Evolutionary conservation across 2,797 vertebrate species (phyloP), one percentile per base, ranked within the genome.

Genomic region (Eremophila alpestris): DNA sequence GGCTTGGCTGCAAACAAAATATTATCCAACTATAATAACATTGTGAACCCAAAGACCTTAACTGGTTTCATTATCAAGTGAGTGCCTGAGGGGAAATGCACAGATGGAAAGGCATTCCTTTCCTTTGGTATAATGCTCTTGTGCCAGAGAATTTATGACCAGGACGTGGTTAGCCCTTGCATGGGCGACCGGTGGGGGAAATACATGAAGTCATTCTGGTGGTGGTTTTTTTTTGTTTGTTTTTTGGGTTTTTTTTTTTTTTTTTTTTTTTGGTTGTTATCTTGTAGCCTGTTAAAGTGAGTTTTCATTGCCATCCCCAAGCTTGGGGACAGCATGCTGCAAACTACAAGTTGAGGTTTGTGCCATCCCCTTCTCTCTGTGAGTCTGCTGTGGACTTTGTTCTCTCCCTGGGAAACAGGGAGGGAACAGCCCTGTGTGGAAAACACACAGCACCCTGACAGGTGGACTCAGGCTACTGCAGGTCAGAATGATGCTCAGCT

Each of bases 31-130:
- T 93, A 34, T 96, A 97, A 97, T 95, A 97, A 95, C 77, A 48
- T 80, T 90, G 94, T 96, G 95, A 97, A 97, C 95, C 91, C 93
- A 64, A 96, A 95, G 96, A 96, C 95, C 94, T 93, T 88, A 96
- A 96, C 96, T 94, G 96, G 95, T 97, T 97, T 97, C 96, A 94
- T 97, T 96, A 95, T 96, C 96, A 97, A 96, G 93, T 93, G 85
- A 94, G 60, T 0, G 93, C 96, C 96, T 84, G 92, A 94, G 95
- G 96, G 93, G 77, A 93, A 95, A 94, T 70, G 74, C 74, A 94
- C 95, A 95, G 94, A 97, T 95, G 96, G 95, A 97, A 97, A 94
- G 91, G 54, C 94, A 97, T 96, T 97, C 85, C 89, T 95, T 94
- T 96, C 91, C 43, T 49, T 91, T 90, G 95, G 96, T 95, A 88